Evolutionary conservation across 2,888 invertebrate species (phyloP).

Genomic region (Leucophenga montana): DNA sequence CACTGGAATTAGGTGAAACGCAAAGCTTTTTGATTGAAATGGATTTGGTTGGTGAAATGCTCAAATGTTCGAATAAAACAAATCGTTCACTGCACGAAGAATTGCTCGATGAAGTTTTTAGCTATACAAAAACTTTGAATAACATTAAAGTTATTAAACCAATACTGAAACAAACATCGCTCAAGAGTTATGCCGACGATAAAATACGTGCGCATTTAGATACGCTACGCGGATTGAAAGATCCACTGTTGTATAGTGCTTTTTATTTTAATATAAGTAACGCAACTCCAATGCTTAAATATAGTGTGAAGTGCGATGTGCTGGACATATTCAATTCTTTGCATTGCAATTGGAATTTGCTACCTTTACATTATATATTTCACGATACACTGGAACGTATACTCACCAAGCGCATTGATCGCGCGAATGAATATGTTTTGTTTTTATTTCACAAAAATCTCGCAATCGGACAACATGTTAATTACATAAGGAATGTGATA

Average conservation of each 20-base stretch:
- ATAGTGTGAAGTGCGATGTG: not conserved
- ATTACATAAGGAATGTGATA: slow-evolving; percentile 74
- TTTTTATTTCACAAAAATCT: slow-evolving; percentile 74
- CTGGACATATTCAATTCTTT: not conserved
- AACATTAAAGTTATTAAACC: too few species aligned
- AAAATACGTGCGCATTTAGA: not conserved
- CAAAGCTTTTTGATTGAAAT: slow-evolving; percentile 67
- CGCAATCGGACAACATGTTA: slow-evolving; percentile 73
- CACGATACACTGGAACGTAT: slow-evolving; percentile 68
- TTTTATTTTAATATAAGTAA: not conserved
- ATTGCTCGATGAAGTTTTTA: slow-evolving; percentile 51
- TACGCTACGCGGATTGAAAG: not conserved
- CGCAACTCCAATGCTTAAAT: not conserved
- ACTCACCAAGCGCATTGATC: slow-evolving; percentile 70
- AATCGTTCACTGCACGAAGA: slow-evolving; percentile 58
- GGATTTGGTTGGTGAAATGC: slow-evolving; percentile 65
- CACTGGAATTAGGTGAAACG: slow-evolving; percentile 67
- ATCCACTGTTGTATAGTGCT: not conserved
- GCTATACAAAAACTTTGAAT: too few species aligned
- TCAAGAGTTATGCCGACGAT: not conserved
- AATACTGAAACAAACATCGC: too few species aligned
- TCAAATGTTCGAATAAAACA: slow-evolving; percentile 52
- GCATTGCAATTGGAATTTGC: not conserved
- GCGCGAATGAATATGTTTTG: slow-evolving; percentile 74
- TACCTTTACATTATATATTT: not conserved